Evolutionary conservation across 2,888 invertebrate species (phyloP).

Genomic region (Andricus curvator): DNA sequence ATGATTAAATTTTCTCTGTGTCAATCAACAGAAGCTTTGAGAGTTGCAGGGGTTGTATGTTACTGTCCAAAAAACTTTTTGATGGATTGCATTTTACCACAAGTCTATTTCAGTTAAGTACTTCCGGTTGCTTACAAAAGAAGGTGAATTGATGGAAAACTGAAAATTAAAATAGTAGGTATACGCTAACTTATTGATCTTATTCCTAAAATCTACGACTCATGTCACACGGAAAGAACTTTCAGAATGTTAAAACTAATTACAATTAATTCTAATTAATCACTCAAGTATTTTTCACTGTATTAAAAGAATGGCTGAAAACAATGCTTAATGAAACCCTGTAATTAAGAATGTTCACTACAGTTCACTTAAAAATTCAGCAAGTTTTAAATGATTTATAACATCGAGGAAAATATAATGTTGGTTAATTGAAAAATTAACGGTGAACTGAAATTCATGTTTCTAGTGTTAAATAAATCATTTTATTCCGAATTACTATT

Average conservation of each 20-base stretch:
- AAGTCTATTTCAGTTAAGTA: slow-evolving; percentile 8
- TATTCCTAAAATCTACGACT: not conserved
- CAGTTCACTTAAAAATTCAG: too few species aligned
- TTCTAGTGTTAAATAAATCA: too few species aligned
- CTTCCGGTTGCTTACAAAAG: not conserved
- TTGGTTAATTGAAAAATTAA: too few species aligned
- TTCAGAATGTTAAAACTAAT: too few species aligned
- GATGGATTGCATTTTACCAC: slow-evolving; percentile 5
- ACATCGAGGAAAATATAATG: too few species aligned
- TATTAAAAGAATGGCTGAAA: not conserved
- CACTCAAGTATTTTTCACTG: not conserved
- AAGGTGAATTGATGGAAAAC: not conserved
- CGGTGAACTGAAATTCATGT: too few species aligned
- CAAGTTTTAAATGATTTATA: too few species aligned
- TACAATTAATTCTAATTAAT: not conserved
- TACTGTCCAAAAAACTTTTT: not conserved
- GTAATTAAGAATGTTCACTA: too few species aligned
- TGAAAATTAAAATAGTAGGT: not conserved
- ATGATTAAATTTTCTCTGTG: slow-evolving; percentile 19
- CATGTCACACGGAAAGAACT: not conserved
- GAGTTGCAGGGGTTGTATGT: not conserved
- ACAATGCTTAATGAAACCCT: too few species aligned
- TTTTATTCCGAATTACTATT: too few species aligned
- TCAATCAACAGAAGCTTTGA: slow-evolving; percentile 24
- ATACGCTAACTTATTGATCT: not conserved